Evolutionary conservation across 2,888 invertebrate genomes (phyloP), one percentile per base, ranked within the genome.

Genomic region (Phyllotreta cruciferae): DNA sequence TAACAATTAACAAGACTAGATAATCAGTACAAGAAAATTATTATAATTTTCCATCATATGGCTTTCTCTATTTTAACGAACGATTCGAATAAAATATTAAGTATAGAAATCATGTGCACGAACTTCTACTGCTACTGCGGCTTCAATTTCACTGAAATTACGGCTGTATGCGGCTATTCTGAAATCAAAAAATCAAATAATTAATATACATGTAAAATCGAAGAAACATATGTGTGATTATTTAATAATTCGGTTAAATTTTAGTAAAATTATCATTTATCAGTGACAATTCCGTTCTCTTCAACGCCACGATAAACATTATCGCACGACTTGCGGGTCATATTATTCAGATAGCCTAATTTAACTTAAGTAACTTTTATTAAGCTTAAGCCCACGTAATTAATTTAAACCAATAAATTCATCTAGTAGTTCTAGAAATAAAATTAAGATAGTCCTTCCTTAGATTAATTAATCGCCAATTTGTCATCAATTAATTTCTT

Each of bases 11-110:
- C n/a, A n/a, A 49, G 49, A 49, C 49, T 49, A 49, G 49, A 49
- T n/a, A 35, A 13, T 49, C 49, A 49, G 49, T 49, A 49, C 49
- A 35, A 49, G 49, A 49, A 49, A 49, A 35, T 49, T 49, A 49
- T 10, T 49, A 35, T 49, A 49, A 49, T 34, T 35, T 35, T 13
- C 49, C 35, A 49, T 35, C 7, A 10, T 9, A 36, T 34, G 36
- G 8, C 49, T 11, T 36, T 36, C 49, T 36, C 35, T 24, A 49
- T 9, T 7, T 35, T 35, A 35, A 8, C 34, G 35, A 49, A 10
- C 1, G 49, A 49, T 49, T 35, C 36, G 11, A 10, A 35, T n/a
- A 49, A 3, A 47, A 8, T 36, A 34, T 47, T 24, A 47, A 47
- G 34, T 47, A 4, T 47, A 14, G 24, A 14, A 8, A 34, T 14